Base-by-base conservation (phyloP, 1,140 invertebrate species). In the Sogatella furcifera region DNA sequence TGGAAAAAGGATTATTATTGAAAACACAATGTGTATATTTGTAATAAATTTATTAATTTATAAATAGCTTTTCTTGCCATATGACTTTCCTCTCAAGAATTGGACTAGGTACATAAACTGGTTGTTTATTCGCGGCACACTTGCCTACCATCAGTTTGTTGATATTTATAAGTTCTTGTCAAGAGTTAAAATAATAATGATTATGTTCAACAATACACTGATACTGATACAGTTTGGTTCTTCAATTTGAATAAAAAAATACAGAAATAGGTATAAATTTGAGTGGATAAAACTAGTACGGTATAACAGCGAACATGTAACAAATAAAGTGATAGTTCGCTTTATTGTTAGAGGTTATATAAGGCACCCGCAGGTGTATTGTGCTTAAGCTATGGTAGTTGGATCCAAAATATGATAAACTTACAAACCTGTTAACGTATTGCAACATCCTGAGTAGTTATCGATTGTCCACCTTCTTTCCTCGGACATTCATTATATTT, bases 101-200 rank as follows among this genome's bases (percentile, higher is more conserved):
- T 49, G 46, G 46, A 49, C 46, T 49, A 49, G 46, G 46, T 49
- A 19, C 21, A 49, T 49, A 49, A 49, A 19, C 46, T 49, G 46
- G 46, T 49, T 49, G 15, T 19, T 49, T 19, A 49, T 49, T 22
- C 14, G 34, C 34, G 34, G 34, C 34, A 38, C 34, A 38, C n/a
- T n/a, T n/a, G n/a, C n/a, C n/a, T 38, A 38, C 34, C 34, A 38
- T 38, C 34, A 38, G 34, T 8, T 17, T 49, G 46, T 17, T 49
- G 46, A 49, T 17, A 49, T 49, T 6, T n/a, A 19, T 15, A 17
- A 19, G 46, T 19, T 19, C 15, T 15, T 19, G 46, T 49, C 46
- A 19, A 49, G 21, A 19, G 21, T 17, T 49, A 49, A 49, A 19
- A 49, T 49, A 49, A 19, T 19, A 11, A 17, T 49, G 46, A 49